phyloP scores from a whole-genome alignment of 2,888 invertebrate genomes.

The Gastrophysa polygoni region DNA sequence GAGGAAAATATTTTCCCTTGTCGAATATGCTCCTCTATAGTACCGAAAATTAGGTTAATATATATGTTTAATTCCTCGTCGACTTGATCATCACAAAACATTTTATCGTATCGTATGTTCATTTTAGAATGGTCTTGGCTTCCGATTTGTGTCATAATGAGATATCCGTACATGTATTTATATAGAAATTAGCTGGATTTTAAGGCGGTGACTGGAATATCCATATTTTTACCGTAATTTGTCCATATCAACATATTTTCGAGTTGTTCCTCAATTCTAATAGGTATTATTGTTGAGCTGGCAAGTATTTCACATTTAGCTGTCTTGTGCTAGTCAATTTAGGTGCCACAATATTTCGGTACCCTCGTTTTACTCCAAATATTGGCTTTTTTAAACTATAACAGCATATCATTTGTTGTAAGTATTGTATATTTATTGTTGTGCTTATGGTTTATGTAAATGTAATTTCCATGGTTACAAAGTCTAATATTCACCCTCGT shows the following conservation, averaged over 20 bases:
- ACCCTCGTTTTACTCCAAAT: not conserved
- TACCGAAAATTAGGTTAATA: no score
- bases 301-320: slow-evolving; percentile 20
- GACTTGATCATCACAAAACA: no score
- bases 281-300: slow-evolving; percentile 21
- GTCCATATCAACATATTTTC: not conserved
- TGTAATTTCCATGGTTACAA: slow-evolving; percentile 1
- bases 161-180: not conserved
- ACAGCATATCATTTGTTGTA: slow-evolving; percentile 8
- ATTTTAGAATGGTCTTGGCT: not conserved
- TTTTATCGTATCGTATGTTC: no score
- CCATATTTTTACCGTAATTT: not conserved
- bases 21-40: no score
- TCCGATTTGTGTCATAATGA: not conserved
- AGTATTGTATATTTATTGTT: slow-evolving; percentile 11
- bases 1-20: no score
- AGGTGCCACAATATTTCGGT: slow-evolving; percentile 14
- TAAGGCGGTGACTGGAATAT: not conserved
- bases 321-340: slow-evolving; percentile 28
- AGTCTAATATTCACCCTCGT: not conserved
- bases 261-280: not conserved
- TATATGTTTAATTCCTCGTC: no score
- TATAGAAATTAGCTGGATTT: not conserved
- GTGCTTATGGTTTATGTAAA: slow-evolving; percentile 1
- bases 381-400: not conserved